Conservation (phyloP, 23 tunicate species). For the Trididemnum clinides region DNA sequence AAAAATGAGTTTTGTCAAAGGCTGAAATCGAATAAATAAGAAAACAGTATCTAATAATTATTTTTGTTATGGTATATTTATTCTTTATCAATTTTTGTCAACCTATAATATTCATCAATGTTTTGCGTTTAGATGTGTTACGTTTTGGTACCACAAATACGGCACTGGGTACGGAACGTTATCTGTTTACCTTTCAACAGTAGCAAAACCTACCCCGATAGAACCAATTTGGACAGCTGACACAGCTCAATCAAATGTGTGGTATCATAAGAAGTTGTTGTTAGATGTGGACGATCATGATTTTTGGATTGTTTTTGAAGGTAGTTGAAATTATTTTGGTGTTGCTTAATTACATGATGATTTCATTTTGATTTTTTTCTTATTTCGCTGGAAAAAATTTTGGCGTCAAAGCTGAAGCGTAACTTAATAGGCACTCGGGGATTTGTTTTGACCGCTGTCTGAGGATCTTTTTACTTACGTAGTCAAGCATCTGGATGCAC, state of each 20-base stretch:
- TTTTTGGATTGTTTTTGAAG: conserved; percentile 92
- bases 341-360: too few species aligned
- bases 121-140: conserved; percentile 78
- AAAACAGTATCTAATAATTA: not conserved
- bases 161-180: conserved; percentile 83
- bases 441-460: too few species aligned
- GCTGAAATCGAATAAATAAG: too few species aligned
- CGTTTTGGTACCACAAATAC: conserved; percentile 90
- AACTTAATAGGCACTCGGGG: too few species aligned
- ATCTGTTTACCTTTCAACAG: conserved; percentile 48
- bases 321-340: too few species aligned
- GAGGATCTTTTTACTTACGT: too few species aligned
- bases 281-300: conserved; percentile 19
- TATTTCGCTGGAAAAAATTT: too few species aligned
- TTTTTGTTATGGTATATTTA: not conserved
- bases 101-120: too few species aligned
- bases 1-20: too few species aligned
- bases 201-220: conserved; percentile 23
- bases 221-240: conserved; percentile 30
- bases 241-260: conserved; percentile 68
- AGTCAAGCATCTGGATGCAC: too few species aligned
- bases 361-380: too few species aligned
- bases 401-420: too few species aligned
- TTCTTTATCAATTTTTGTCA: not conserved
- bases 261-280: conserved; percentile 35